Evolutionary conservation across 2,113 vertebrate species (phyloP).

Genomic region (Canis aureus): DNA sequence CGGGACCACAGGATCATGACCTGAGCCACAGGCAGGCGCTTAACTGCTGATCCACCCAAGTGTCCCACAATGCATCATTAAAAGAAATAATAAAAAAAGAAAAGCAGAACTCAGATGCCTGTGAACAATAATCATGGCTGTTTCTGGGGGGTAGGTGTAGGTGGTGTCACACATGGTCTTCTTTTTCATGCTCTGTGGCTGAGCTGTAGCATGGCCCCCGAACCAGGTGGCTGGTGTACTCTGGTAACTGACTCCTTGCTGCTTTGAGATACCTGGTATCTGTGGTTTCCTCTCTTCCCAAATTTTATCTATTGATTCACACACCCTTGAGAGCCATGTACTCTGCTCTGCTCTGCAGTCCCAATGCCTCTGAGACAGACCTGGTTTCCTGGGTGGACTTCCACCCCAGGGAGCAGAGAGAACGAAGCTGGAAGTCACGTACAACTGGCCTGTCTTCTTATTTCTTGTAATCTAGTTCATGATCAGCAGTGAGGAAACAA

Average conservation of each 20-base stretch:
- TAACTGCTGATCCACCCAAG: too few species aligned
- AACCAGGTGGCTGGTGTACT: fast-evolving
- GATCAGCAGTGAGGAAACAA: not conserved
- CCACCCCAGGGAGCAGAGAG: not conserved
- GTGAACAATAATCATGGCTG: fast-evolving
- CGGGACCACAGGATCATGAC: too few species aligned
- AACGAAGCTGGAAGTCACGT: not conserved
- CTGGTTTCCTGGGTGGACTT: not conserved
- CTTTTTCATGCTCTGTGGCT: fast-evolving
- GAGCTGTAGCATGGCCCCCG: not conserved
- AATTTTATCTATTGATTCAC: not conserved
- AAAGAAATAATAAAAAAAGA: not conserved
- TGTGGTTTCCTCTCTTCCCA: not conserved
- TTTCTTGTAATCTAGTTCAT: not conserved
- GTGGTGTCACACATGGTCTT: fast-evolving
- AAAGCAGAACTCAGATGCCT: not conserved
- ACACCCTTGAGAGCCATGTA: fast-evolving
- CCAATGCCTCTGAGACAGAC: fast-evolving
- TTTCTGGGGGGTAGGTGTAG: not conserved
- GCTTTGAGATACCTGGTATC: not conserved
- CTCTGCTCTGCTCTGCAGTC: not conserved
- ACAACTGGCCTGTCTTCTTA: not conserved
- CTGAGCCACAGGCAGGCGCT: too few species aligned
- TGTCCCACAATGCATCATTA: too few species aligned
- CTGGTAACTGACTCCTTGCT: not conserved